Evolutionary conservation across 1,140 invertebrate species (phyloP).

Genomic region (Protaetia brevitarsis): DNA sequence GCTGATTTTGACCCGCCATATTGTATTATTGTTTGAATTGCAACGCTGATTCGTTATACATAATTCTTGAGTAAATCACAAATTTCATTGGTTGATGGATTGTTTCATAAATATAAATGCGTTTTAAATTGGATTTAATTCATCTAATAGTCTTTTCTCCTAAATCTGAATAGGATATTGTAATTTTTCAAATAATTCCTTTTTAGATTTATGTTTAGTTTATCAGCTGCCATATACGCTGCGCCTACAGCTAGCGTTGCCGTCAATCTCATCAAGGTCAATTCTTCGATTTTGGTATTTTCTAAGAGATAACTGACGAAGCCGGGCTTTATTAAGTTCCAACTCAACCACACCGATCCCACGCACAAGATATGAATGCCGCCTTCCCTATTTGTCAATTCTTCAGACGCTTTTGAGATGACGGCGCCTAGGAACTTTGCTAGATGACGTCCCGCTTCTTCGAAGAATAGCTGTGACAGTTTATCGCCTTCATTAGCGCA

Average conservation of each 20-base stretch:
- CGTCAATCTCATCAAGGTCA: conserved; percentile 64
- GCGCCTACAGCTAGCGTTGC: conserved; percentile 70
- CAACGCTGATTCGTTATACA: not conserved
- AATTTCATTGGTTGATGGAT: too few relatives aligned
- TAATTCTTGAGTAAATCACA: too few relatives aligned
- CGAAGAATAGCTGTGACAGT: conserved; percentile 71
- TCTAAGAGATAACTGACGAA: conserved; percentile 60
- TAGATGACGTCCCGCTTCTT: conserved; percentile 71
- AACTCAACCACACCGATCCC: conserved; percentile 95
- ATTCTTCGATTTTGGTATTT: conserved; percentile 51
- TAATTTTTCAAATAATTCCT: conserved; percentile 54
- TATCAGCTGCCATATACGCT: conserved; percentile 69
- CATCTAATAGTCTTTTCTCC: not conserved
- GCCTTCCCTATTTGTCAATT: conserved; percentile 54
- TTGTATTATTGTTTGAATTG: not conserved
- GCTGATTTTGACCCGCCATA: not conserved
- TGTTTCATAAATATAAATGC: too few relatives aligned
- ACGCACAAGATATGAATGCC: conserved; percentile 86
- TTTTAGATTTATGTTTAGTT: conserved; percentile 50
- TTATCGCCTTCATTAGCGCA: conserved; percentile 69
- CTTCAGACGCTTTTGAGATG: conserved; percentile 62
- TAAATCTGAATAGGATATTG: conserved; percentile 44
- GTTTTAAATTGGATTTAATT: too few relatives aligned
- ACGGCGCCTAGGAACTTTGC: conserved; percentile 73
- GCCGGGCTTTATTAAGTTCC: conserved; percentile 73